Percentiles rank a stretch among this genome's conserved stretches.
These are phyloP conservation scores for Crocodylus rhombifer DNA, from an alignment of 2,797 vertebrate species.

Conservation along the genomic window DNA sequence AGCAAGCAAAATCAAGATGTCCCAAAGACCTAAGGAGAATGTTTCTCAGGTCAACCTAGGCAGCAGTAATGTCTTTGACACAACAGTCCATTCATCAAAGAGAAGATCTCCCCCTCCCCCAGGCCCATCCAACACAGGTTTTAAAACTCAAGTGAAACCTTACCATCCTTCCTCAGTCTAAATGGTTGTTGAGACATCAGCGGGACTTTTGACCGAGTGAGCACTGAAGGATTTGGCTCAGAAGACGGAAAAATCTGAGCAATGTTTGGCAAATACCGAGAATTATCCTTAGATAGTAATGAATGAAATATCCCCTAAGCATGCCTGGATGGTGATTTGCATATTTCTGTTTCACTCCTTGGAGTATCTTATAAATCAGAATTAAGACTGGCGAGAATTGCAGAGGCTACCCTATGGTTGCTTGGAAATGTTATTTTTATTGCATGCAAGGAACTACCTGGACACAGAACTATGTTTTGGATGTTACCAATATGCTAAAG, in stretches of 20 bases:
- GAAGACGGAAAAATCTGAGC: neutral
- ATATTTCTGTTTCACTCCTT: conserved; percentile 13
- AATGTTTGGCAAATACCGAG: neutral
- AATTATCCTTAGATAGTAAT: conserved; percentile 36
- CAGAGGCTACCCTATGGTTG: neutral
- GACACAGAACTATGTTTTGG: neutral
- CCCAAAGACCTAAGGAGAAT: neutral
- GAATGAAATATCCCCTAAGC: neutral
- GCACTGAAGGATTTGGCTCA: conserved; percentile 1
- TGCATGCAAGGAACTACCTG: neutral
- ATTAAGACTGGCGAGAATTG: neutral
- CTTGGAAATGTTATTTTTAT: neutral
- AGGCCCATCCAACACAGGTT: no score
- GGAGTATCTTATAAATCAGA: accelerated
- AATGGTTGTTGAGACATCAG: neutral
- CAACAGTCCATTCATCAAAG: neutral
- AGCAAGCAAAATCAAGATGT: neutral
- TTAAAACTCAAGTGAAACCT: neutral
- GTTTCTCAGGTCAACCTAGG: neutral
- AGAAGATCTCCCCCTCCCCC: neutral
- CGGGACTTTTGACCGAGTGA: conserved; percentile 15
- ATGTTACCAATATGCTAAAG: neutral
- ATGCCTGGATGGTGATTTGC: conserved; percentile 8
- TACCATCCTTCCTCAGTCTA: neutral
- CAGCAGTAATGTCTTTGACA: neutral